Evolutionary conservation across 2,888 invertebrate species (phyloP).

Genomic region (Himalopsyche japonica): DNA sequence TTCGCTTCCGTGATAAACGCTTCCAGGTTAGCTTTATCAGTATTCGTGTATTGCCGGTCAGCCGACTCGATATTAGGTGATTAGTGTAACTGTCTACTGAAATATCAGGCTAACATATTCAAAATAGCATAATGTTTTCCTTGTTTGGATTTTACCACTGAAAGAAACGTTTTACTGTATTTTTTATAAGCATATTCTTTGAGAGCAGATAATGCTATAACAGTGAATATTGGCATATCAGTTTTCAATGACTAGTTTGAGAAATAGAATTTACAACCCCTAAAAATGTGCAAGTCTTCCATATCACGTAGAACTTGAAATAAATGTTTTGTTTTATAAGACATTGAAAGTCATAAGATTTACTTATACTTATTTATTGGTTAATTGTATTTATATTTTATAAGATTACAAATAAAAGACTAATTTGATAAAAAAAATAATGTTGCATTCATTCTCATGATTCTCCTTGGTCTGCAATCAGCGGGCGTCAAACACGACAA

Average conservation of each 20-base stretch:
- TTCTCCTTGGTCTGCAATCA: conserved; percentile 46
- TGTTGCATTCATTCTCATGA: background rate
- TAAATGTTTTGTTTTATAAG: conserved; percentile 40
- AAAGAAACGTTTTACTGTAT: conserved; percentile 37
- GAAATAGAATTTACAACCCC: conserved; percentile 37
- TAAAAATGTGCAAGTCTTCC: conserved; percentile 50
- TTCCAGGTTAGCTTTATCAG: conserved; percentile 6
- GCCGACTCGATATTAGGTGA: background rate
- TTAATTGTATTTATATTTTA: conserved; percentile 41
- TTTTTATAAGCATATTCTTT: conserved; percentile 41
- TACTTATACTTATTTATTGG: conserved; percentile 41
- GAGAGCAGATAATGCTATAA: conserved; percentile 32
- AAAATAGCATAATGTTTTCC: conserved; percentile 34
- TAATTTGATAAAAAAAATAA: conserved; percentile 37
- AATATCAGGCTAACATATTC: conserved; percentile 41
- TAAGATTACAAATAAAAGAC: conserved; percentile 41
- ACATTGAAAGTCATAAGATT: conserved; percentile 39
- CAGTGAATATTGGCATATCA: conserved; percentile 59
- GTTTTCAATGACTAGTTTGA: conserved; percentile 48
- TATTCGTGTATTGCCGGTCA: background rate
- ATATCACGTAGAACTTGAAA: conserved; percentile 49
- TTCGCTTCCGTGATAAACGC: conserved; percentile 2
- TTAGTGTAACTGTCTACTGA: background rate
- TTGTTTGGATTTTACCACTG: conserved; percentile 30
- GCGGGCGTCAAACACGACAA: conserved; percentile 85